Base-by-base conservation (phyloP, 2,888 invertebrate species). In the Platycheirus rosarum region DNA sequence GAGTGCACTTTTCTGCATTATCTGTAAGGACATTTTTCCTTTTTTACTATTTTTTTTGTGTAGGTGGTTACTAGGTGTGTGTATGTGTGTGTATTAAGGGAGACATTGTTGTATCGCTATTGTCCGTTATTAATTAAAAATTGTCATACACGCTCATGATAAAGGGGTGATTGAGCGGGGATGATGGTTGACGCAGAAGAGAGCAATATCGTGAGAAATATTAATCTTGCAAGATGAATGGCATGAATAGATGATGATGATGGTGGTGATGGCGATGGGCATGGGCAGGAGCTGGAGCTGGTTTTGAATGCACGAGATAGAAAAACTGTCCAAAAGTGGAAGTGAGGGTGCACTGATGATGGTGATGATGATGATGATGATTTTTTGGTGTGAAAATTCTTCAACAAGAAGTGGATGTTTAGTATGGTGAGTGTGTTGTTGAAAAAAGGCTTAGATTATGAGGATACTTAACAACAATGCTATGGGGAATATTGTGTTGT, bases 101-200 rank as follows among this genome's bases (percentile, higher is more conserved):
- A 37, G 77, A 77, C 66, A 73, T 79, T 71, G 77, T 63, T 73
- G 76, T 68, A 77, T 68, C 53, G 77, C 82, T 73, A 82, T 82
- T 77, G 82, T 82, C 82, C 76, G 77, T 53, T 77, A 82, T 82
- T 82, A 82, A 82, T 82, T 82, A 82, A 82, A 82, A 82, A 82
- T 82, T 82, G 76, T 82, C 82, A 77, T 73, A 63, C 26, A 71
- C 82, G 70, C 48, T 65, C 35, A 16, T 46, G 40, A 53, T 62
- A 44, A 9, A 44, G 7, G 46, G 60, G 14, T n/a, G 23, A 3
- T 9, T n/a, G 14, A 14, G 23, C 11, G 26, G 16, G n/a, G 16
- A 6, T n/a, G 29, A n/a, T 14, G 68, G 65, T 29, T 44, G 37
- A 51, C 35, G 49, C 62, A 49, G 48, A 29, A 40, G 57, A 14